Base-by-base conservation (phyloP, 2,797 vertebrate species). In the Huso huso region DNA sequence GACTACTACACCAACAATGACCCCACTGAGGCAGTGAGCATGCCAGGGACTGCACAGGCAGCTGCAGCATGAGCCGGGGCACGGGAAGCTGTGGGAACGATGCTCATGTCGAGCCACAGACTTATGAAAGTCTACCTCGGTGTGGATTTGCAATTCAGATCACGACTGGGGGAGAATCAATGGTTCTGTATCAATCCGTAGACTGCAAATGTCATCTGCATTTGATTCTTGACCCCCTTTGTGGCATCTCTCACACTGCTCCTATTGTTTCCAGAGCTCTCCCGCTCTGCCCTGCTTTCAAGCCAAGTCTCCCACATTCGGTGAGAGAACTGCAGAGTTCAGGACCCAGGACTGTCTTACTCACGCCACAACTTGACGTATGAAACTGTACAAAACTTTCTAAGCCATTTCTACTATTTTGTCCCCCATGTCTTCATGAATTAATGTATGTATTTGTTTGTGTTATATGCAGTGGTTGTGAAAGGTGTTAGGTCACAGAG, bases 81-180 rank as follows among this genome's bases (percentile, higher is more conserved):
- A 18, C 60, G 68, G 61, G 67, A 64, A 58, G 66, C 79, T 83
- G 83, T 82, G 75, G 71, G 78, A 85, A 87, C 82, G 80, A 77
- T 82, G 79, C 83, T 75, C 76, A 13, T 65, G 59, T 74, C 83
- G 67, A 76, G 76, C 69, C 80, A 81, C 79, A 82, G 81, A 85
- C 84, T 84, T 79, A 75, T 83, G 76, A 86, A 87, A 87, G 83
- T 81, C 84, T 81, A 84, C 75, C 81, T 83, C 74, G 53, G 78
- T 74, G 72, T 75, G 74, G 72, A 91, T 92, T 91, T 91, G 89
- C 88, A 92, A 90, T 91, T 87, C 89, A 90, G 88, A 91, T 91
- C 80, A 77, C 78, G 84, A 75, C 73, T 77, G 80, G 83, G 80
- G 23, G 78, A 73, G 65, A 90, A 88, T 90, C 88, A 90, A 89